A percentile compares a stretch with the other conserved stretches of the same genome.
Conservation (phyloP, 1,140 invertebrate species). For the Planococcus citri region DNA sequence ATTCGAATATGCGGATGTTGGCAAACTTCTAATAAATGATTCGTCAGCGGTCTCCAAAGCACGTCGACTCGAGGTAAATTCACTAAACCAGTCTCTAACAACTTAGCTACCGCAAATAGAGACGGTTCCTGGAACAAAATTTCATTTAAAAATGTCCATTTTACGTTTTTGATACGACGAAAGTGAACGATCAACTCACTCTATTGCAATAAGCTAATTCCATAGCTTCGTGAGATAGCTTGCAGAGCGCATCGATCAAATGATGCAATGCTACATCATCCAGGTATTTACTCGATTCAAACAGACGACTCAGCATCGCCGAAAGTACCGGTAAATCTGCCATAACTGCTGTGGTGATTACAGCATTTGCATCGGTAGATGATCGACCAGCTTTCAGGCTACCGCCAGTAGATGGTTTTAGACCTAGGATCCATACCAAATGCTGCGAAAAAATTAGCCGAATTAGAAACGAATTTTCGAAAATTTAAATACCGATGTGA, state of each 20-base stretch:
- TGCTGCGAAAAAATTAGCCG: conserved; percentile 49
- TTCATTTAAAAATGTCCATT: background rate
- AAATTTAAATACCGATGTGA: too few species aligned
- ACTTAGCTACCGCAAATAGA: conserved; percentile 91
- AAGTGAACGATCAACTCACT: conserved; percentile 37
- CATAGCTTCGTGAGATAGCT: conserved; percentile 93
- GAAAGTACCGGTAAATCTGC: conserved; percentile 87
- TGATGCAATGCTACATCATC: conserved; percentile 92
- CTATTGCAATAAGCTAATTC: conserved; percentile 90
- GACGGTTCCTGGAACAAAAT: conserved; percentile 68
- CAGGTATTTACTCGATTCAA: conserved; percentile 86
- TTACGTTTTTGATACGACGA: background rate
- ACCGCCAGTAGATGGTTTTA: conserved; percentile 86
- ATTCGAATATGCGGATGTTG: conserved; percentile 89
- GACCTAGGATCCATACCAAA: conserved; percentile 92
- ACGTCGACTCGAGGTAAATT: conserved; percentile 89
- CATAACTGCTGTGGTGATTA: conserved; percentile 90
- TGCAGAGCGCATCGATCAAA: conserved; percentile 91
- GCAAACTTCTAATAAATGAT: conserved; percentile 89
- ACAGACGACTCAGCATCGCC: conserved; percentile 81
- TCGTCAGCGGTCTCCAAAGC: conserved; percentile 91
- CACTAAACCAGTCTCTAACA: conserved; percentile 89
- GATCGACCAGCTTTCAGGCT: conserved; percentile 65
- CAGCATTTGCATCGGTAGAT: conserved; percentile 57
- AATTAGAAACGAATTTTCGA: background rate